These are phyloP conservation scores for Pseudomyrmex pallidus DNA, from an alignment of 1,140 invertebrate species.

Conservation along the genomic window DNA sequence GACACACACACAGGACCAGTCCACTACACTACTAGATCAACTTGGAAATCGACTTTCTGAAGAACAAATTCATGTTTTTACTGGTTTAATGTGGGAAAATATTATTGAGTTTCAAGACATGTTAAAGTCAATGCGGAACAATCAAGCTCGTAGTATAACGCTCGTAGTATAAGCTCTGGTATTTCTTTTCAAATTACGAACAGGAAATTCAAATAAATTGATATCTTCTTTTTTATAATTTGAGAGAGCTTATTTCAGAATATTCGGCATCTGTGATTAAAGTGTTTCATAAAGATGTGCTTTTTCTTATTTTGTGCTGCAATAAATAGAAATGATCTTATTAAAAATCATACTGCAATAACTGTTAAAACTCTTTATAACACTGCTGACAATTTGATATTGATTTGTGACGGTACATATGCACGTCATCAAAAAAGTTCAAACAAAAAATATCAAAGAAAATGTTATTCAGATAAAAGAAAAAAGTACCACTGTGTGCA, in stretches of 20 bases:
- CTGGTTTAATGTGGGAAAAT: constrained; percentile 68
- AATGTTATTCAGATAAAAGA: constrained; percentile 74
- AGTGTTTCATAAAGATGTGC: constrained; percentile 74
- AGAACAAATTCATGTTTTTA: constrained; percentile 66
- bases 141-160: constrained; percentile 37
- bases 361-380: constrained; percentile 64
- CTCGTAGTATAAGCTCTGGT: constrained; percentile 71
- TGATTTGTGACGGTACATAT: constrained; percentile 76
- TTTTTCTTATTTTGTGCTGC: constrained; percentile 66
- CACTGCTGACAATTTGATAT: constrained; percentile 53
- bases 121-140: constrained; percentile 48
- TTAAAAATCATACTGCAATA: constrained; percentile 65
- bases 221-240: constrained; percentile 68
- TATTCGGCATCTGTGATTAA: constrained; percentile 63
- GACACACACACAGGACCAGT: too few relatives aligned
- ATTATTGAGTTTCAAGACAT: constrained; percentile 63
- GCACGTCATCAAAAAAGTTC: constrained; percentile 73
- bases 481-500: constrained; percentile 71
- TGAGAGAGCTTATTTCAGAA: constrained; percentile 62
- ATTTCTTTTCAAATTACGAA: constrained; percentile 74
- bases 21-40: too few relatives aligned
- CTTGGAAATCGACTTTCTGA: constrained; percentile 51
- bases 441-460: constrained; percentile 76
- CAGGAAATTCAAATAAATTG: constrained; percentile 71
- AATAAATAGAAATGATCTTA: constrained; percentile 53